Conservation (phyloP, 2,888 invertebrate species). For the Heteromyza rotundicornis region DNA sequence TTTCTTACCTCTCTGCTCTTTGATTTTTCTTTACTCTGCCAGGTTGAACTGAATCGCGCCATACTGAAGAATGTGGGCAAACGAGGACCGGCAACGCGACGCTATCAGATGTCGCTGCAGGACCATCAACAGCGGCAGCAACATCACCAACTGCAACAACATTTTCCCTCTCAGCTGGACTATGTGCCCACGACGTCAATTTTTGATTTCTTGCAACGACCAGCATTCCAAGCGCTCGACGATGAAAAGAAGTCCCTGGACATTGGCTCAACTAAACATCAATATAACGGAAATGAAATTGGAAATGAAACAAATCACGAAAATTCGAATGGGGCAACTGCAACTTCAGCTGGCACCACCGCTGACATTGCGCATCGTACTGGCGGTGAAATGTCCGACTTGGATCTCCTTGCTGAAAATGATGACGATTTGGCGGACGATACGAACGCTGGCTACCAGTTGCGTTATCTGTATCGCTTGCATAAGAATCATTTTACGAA, state of each 20-base stretch:
- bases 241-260: constrained; percentile 44
- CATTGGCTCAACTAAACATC: constrained; percentile 36
- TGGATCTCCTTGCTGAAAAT: constrained; percentile 27
- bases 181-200: constrained; percentile 35
- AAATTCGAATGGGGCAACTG: constrained; percentile 33
- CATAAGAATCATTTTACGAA: constrained; percentile 52
- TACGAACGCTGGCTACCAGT: constrained; percentile 45
- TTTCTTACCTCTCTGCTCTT: constrained; percentile 8
- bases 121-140: constrained; percentile 33
- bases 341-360: constrained; percentile 21
- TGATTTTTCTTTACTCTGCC: constrained; percentile 19
- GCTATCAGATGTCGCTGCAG: constrained; percentile 27
- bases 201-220: constrained; percentile 37
- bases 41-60: constrained; percentile 75
- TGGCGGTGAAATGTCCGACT: background rate
- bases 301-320: constrained; percentile 46
- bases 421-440: constrained; percentile 30
- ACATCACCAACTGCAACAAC: constrained; percentile 36
- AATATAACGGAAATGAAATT: constrained; percentile 45
- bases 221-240: constrained; percentile 25
- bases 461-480: constrained; percentile 56
- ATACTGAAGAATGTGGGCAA: constrained; percentile 80
- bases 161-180: constrained; percentile 40
- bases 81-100: constrained; percentile 60
- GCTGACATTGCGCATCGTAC: constrained; percentile 9